Evolutionary conservation across 2,797 vertebrate genomes (phyloP), one percentile per base, ranked within the genome.

Genomic region (Onychomys arenicola): DNA sequence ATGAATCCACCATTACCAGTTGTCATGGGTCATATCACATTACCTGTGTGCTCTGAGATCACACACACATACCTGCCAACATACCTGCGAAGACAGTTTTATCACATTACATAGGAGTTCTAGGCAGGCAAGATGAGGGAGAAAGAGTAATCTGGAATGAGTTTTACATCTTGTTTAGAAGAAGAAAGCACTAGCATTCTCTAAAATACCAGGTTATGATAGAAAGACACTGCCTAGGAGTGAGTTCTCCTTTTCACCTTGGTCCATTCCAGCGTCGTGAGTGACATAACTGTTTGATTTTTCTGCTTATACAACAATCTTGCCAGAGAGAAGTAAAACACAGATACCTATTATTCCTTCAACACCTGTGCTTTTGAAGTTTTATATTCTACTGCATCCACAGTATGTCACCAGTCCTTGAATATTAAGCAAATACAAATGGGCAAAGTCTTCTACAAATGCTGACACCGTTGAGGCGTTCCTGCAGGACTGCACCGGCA

Each of bases 291-390:
- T 97, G 96, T 97, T 98, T 98, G 92, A 99, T 99, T 99, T 98
- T 99, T 99, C 99, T 98, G 99, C 98, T 99, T 99, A 99, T 81
- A 97, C 98, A 99, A 99, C 99, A 99, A 99, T 99, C 97, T 98
- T 98, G 98, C 98, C 98, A 98, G 98, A 98, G 97, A 98, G 98
- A 98, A 98, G 98, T 98, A 98, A 98, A 99, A 98, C 98, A 98
- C 96, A 98, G 97, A 98, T 98, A 98, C 92, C 81, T 97, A 98
- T 95, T 96, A 97, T 96, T 98, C 92, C 93, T 97, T 95, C 97
- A 98, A 98, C 97, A 98, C 96, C 40, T 98, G 98, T 97, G 97
- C 97, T 97, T 98, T 98, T 97, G 94, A 96, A 97, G 96, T 97
- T 97, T 97, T 93, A 92, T 92, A 95, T 91, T 97, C 97, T 93